These are phyloP conservation scores for Stercorarius parasiticus DNA, from an alignment of 2,113 vertebrate species.

Conservation along the genomic window DNA sequence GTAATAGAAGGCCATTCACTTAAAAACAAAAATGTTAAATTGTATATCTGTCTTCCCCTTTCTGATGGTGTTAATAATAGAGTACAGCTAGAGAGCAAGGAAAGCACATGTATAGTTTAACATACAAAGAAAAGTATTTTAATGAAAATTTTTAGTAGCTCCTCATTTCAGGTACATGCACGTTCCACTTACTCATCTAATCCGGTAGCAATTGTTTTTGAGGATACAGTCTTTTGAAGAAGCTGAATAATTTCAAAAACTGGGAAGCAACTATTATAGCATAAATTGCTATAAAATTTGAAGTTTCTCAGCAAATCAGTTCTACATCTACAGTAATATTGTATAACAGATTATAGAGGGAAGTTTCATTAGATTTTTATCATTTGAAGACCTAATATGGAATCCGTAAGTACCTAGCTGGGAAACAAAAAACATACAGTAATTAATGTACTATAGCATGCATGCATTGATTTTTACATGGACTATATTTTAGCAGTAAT, in stretches of 20 bases:
- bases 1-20: not conserved
- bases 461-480: slow-evolving; percentile 54
- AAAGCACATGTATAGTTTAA: not conserved
- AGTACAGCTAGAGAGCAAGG: not conserved
- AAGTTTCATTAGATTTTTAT: not conserved
- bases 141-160: not conserved
- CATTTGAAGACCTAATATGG: not conserved
- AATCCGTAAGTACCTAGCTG: slow-evolving; percentile 11
- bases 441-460: slow-evolving; percentile 50
- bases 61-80: not conserved
- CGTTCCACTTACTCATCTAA: not conserved
- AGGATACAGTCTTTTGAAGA: not conserved
- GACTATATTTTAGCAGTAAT: slow-evolving; percentile 51
- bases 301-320: not conserved
- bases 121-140: not conserved
- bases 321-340: not conserved
- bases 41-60: not conserved
- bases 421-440: not conserved
- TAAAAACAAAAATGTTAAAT: not conserved
- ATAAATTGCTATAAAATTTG: not conserved
- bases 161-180: not conserved
- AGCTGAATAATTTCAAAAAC: not conserved
- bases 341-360: not conserved
- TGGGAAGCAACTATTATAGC: not conserved
- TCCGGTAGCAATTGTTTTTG: not conserved